phyloP scores from a whole-genome alignment of 64 coral and sea anemone genomes.

The Catalaphyllia jardinei region DNA sequence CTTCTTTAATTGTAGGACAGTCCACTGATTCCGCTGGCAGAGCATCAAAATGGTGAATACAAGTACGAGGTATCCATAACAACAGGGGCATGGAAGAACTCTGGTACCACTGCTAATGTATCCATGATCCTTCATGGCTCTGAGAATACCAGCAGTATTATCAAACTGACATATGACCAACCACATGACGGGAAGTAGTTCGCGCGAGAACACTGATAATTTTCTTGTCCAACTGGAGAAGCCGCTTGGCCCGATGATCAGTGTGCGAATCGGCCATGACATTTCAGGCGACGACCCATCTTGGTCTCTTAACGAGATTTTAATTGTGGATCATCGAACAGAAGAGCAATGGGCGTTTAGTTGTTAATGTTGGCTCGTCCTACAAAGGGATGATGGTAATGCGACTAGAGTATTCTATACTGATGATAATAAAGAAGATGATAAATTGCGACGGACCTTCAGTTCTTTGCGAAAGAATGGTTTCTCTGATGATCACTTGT shows the following conservation, averaged over 20 bases:
- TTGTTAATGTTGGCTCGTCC: slow-evolving; percentile 61
- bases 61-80: slow-evolving; percentile 32
- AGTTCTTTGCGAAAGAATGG: slow-evolving; percentile 1
- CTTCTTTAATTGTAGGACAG: not conserved
- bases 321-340: not conserved
- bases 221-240: slow-evolving; percentile 40
- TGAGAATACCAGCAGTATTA: not conserved
- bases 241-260: slow-evolving; percentile 27
- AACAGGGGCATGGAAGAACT: slow-evolving; percentile 43
- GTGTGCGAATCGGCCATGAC: slow-evolving; percentile 64
- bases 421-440: not conserved
- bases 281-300: slow-evolving; percentile 58
- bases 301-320: slow-evolving; percentile 45
- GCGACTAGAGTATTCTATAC: not conserved
- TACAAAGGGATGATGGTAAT: slow-evolving; percentile 41
- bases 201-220: slow-evolving; percentile 50
- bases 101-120: slow-evolving; percentile 50
- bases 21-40: not conserved
- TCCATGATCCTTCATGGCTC: slow-evolving; percentile 35
- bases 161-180: slow-evolving; percentile 4
- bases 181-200: not conserved
- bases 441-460: slow-evolving; percentile 34
- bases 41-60: not conserved
- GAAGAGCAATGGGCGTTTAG: slow-evolving; percentile 28
- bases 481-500: slow-evolving; percentile 32